phyloP scores from a whole-genome alignment of 2,888 invertebrate species.

The Rhaphigaster nebulosa region DNA sequence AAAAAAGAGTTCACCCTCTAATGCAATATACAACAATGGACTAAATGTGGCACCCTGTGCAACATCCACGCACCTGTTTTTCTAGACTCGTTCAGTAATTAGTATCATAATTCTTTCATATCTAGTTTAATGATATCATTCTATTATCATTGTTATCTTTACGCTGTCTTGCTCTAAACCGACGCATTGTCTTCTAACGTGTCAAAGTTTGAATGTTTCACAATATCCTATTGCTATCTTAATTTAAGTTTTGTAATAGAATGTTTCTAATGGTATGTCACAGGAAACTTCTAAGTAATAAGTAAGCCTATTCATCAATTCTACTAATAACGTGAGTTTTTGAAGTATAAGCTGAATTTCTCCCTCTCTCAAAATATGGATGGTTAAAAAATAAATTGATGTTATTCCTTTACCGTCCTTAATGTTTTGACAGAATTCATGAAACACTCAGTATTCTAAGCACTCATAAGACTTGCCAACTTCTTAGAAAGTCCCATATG shows the following conservation, averaged over 20 bases:
- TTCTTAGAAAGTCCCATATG: conserved; percentile 27
- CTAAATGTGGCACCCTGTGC: conserved; percentile 15
- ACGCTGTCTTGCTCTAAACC: background rate
- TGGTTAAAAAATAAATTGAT: background rate
- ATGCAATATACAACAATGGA: conserved; percentile 32
- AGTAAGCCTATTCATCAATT: too few species aligned
- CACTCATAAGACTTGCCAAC: background rate
- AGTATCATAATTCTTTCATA: conserved; percentile 25
- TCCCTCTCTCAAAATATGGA: too few species aligned
- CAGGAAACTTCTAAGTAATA: too few species aligned
- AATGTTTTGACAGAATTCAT: background rate
- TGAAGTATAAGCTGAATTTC: too few species aligned
- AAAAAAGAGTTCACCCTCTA: background rate
- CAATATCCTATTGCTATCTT: background rate
- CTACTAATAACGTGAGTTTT: too few species aligned
- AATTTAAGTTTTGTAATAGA: background rate
- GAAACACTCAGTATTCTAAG: background rate
- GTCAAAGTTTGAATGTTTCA: background rate
- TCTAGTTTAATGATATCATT: conserved; percentile 21
- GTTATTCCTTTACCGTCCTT: background rate
- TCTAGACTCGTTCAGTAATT: background rate
- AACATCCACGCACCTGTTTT: conserved; percentile 21
- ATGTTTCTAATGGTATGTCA: background rate
- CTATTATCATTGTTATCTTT: background rate
- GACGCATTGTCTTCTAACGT: background rate